Conservation (phyloP, 92 coral and sea anemone genomes). For the Montipora capitata region DNA sequence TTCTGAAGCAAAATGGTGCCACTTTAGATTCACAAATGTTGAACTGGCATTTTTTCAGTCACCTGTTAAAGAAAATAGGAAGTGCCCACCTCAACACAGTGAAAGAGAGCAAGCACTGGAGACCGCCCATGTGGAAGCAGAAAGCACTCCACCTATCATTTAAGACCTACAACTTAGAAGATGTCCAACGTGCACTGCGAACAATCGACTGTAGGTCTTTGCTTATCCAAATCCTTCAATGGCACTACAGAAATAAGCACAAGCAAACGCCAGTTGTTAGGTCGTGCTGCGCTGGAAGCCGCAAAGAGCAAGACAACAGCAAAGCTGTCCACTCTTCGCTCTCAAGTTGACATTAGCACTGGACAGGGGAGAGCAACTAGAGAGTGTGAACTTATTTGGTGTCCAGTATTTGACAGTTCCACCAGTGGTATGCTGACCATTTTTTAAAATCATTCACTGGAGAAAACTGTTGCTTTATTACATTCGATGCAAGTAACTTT, state of each 20-base stretch:
- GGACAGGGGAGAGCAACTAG: constrained; percentile 43
- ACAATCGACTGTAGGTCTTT: constrained; percentile 21
- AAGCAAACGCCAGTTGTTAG: constrained; percentile 9
- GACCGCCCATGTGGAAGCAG: no score
- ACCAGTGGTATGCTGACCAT: constrained; percentile 26
- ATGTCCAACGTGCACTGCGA: constrained; percentile 33
- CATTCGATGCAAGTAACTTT: no score
- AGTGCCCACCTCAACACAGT: no score
- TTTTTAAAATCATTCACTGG: neutral
- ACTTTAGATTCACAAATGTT: no score
- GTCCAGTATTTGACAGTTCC: constrained; percentile 21
- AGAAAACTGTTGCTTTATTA: neutral
- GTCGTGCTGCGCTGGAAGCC: constrained; percentile 51
- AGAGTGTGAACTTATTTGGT: constrained; percentile 50
- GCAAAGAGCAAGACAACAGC: constrained; percentile 12
- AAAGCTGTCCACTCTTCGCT: constrained; percentile 15
- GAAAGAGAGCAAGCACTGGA: no score
- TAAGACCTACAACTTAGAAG: constrained; percentile 28
- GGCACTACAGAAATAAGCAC: constrained; percentile 33
- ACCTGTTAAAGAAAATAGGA: no score
- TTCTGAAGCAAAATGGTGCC: no score
- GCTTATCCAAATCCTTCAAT: constrained; percentile 24
- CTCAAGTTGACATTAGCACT: constrained; percentile 11
- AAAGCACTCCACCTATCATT: no score
- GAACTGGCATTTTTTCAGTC: no score